Percentiles rank a stretch among this genome's conserved stretches.
phyloP scores from a whole-genome alignment of 2,797 vertebrate genomes.

The Astyanax mexicanus region DNA sequence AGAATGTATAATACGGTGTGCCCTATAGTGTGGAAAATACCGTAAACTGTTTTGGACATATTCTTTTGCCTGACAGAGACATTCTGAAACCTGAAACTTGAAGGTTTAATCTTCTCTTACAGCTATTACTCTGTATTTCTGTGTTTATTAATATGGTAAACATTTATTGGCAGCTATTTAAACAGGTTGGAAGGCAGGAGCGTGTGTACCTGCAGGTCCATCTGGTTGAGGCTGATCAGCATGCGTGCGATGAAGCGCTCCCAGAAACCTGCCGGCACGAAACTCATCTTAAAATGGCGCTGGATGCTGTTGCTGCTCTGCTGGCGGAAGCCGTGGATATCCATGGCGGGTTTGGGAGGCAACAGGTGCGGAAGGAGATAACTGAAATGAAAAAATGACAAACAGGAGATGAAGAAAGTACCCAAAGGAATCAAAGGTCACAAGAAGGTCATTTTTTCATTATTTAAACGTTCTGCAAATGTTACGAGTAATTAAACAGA shows the following conservation, averaged over 20 bases:
- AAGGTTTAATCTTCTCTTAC: no score
- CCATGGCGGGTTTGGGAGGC: slow-evolving; percentile 92
- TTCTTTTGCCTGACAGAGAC: no score
- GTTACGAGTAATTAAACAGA: no score
- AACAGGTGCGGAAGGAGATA: slow-evolving; percentile 96
- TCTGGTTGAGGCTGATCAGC: slow-evolving; percentile 95
- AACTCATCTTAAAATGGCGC: slow-evolving; percentile 97
- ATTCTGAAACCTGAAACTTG: no score
- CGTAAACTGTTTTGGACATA: no score
- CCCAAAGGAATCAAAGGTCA: not conserved
- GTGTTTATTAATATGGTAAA: not conserved
- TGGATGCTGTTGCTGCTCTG: slow-evolving; percentile 88
- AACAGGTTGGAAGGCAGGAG: not conserved
- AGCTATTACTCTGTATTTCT: not conserved
- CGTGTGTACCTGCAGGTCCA: slow-evolving; percentile 92
- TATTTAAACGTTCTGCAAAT: no score
- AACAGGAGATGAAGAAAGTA: not conserved
- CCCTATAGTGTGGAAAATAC: no score
- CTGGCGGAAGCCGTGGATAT: slow-evolving; percentile 86
- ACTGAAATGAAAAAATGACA: slow-evolving; percentile 66
- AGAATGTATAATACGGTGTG: no score
- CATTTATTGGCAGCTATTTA: not conserved
- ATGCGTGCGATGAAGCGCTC: slow-evolving; percentile 96
- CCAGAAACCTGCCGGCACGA: slow-evolving; percentile 97
- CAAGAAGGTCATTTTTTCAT: no score